Evolutionary conservation across 2,797 vertebrate species (phyloP).

Genomic region (Lagorchestes hirsutus): DNA sequence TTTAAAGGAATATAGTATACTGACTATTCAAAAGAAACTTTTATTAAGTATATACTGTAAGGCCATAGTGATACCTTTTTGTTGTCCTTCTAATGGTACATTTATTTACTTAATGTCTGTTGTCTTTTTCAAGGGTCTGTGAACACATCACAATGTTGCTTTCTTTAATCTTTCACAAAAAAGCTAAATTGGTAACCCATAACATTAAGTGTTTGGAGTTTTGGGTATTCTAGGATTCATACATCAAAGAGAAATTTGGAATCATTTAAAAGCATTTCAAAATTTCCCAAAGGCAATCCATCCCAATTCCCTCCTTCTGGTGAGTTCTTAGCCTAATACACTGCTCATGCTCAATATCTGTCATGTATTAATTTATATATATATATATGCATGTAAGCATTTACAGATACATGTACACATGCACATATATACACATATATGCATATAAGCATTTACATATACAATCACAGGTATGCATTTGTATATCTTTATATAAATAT

Average conservation of each 20-base stretch:
- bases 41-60: not conserved
- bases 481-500: not conserved
- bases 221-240: not conserved
- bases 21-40: not conserved
- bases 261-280: not conserved
- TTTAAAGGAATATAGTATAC: not conserved
- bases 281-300: not conserved
- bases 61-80: not conserved
- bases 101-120: not conserved
- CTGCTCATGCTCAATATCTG: not conserved
- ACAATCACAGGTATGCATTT: not conserved
- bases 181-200: not conserved
- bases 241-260: not conserved
- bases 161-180: not conserved
- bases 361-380: not conserved
- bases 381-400: not conserved
- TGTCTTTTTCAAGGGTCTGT: not conserved
- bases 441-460: not conserved
- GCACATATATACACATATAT: too few relatives aligned
- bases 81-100: not conserved
- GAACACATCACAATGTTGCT: not conserved
- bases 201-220: not conserved
- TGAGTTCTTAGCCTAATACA: not conserved
- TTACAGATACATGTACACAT: too few relatives aligned
- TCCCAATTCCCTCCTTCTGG: not conserved